These are phyloP conservation scores for Babyrousa celebensis DNA, from an alignment of 2,797 vertebrate species.

Conservation along the genomic window DNA sequence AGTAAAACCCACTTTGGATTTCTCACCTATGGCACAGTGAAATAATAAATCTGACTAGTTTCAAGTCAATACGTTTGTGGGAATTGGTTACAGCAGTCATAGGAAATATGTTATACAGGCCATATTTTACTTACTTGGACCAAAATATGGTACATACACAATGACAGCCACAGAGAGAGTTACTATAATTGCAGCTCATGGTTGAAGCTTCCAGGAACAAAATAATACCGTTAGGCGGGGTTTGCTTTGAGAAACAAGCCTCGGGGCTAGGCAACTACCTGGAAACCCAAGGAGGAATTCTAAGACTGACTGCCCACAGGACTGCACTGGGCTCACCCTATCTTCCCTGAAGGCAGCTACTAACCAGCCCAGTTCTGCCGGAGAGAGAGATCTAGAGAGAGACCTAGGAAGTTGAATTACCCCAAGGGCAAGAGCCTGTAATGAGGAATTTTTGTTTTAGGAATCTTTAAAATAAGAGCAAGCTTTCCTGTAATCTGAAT, in stretches of 20 bases:
- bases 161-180: neutral
- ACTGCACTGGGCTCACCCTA: neutral
- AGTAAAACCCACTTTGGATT: neutral
- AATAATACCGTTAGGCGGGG: neutral
- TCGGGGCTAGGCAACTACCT: slow-evolving; percentile 6
- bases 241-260: slow-evolving; percentile 22
- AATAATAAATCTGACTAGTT: neutral
- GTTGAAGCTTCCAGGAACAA: neutral
- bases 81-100: slow-evolving; percentile 1
- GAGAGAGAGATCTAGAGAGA: neutral
- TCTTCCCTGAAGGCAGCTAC: neutral
- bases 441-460: neutral
- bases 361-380: neutral
- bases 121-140: neutral
- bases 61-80: neutral
- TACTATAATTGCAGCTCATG: slow-evolving; percentile 12
- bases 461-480: neutral
- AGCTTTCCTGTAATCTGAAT: neutral
- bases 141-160: neutral
- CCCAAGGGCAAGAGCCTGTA: neutral
- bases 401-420: neutral
- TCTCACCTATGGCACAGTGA: neutral
- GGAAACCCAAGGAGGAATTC: neutral
- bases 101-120: neutral
- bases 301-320: neutral